Conservation (phyloP, 2,797 vertebrate species). For the Rhodeus uyekii region DNA sequence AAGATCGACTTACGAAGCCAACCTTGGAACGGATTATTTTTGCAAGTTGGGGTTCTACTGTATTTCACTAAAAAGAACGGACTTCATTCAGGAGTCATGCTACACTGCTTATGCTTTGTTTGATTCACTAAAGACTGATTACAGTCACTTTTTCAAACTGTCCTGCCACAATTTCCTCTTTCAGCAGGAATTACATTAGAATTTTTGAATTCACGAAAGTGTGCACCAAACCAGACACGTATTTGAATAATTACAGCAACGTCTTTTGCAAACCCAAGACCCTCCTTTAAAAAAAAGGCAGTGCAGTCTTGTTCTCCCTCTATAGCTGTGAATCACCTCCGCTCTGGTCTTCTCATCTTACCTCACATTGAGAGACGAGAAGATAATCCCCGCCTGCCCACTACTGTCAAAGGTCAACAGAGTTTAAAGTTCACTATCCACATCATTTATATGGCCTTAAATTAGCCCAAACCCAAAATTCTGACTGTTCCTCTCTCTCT, state of each 20-base stretch:
- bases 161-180: not conserved
- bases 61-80: not conserved
- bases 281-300: slow-evolving; percentile 60
- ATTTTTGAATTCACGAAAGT: not conserved
- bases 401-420: slow-evolving; percentile 86
- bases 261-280: not conserved
- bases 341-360: slow-evolving; percentile 68
- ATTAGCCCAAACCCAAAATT: slow-evolving; percentile 80
- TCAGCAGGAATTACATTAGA: not conserved
- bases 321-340: slow-evolving; percentile 75
- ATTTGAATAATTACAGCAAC: slow-evolving; percentile 73
- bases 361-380: slow-evolving; percentile 73
- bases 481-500: slow-evolving; percentile 75
- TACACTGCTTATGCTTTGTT: not conserved
- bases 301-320: slow-evolving; percentile 67
- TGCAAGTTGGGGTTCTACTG: too few relatives aligned
- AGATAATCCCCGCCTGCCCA: slow-evolving; percentile 88
- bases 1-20: too few relatives aligned
- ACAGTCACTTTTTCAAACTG: not conserved
- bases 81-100: not conserved
- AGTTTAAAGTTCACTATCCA: slow-evolving; percentile 88
- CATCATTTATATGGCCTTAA: slow-evolving; percentile 91
- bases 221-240: slow-evolving; percentile 26
- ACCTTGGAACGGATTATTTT: too few relatives aligned
- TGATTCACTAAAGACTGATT: not conserved